Evolutionary conservation across 2,797 vertebrate species (phyloP), one percentile per base, ranked within the genome.

Genomic region (Hippopotamyrus pictus): DNA sequence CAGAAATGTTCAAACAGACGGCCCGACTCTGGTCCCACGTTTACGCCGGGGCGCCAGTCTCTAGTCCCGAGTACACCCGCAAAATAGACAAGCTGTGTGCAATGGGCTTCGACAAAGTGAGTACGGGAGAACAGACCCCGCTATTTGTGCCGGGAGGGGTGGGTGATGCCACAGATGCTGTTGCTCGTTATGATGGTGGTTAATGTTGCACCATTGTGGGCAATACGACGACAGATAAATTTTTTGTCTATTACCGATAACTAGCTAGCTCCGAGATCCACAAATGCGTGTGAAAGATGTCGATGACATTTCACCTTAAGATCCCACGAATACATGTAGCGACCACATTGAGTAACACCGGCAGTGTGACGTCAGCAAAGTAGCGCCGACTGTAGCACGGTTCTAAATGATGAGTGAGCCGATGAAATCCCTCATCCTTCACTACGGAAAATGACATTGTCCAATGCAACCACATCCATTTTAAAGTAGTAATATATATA

Each of bases 1-100:
- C 97, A 94, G 97, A 98, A 96, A 98, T 98, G 97, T 98, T 98
- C 94, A 98, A 97, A 96, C 97, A 98, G 95, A 98, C 97, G 90
- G 97, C 97, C 94, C 96, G 97, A 85, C 97, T 97, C 93, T 98
- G 97, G 97, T 96, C 97, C 91, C 97, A 97, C 76, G 96, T 97
- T 94, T 97, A 97, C 94, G 97, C 97, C 93, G 97, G 97, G 93
- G 97, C 97, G 89, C 97, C 97, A 82, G 96, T 96, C 94, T 97
- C 97, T 95, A 97, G 97, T 96, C 96, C 96, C 92, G 97, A 97
- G 92, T 97, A 97, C 95, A 97, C 97, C 93, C 97, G 96, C 95
- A 97, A 97, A 96, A 97, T 97, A 97, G 97, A 97, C 95, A 97
- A 97, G 92, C 96, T 97, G 92, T 97, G 97, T 95, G 97, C 97